These are phyloP conservation scores for Cyprinodon tularosa DNA, from an alignment of 2,113 vertebrate species.

Conservation along the genomic window DNA sequence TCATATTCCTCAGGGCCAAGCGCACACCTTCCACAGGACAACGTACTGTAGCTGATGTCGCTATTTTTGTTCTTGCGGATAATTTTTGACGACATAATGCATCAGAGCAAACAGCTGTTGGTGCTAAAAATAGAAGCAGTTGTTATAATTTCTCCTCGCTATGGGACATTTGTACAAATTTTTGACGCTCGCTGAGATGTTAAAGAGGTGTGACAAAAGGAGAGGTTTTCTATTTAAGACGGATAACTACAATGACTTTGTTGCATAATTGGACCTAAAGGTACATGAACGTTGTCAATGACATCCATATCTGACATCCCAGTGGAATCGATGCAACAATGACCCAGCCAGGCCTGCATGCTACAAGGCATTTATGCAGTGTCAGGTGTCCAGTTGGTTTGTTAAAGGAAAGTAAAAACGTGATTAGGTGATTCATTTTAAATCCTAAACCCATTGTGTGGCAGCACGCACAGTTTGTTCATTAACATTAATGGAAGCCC, in stretches of 20 bases:
- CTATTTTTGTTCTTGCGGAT: slow-evolving; percentile 25
- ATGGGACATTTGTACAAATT: slow-evolving; percentile 3
- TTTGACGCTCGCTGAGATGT: neutral
- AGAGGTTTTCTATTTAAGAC: neutral
- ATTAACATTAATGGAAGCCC: neutral
- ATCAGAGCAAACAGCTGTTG: slow-evolving; percentile 33
- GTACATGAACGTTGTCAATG: neutral
- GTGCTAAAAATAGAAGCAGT: slow-evolving; percentile 30
- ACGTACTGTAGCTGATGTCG: slow-evolving; percentile 25
- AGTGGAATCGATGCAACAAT: slow-evolving; percentile 4
- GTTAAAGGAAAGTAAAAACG: slow-evolving; percentile 61
- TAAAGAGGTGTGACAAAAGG: neutral
- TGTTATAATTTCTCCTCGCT: neutral
- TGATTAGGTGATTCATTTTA: slow-evolving; percentile 39
- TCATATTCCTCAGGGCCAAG: slow-evolving; percentile 23
- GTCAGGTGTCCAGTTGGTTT: slow-evolving; percentile 53
- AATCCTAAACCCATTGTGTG: slow-evolving; percentile 15
- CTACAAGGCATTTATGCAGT: slow-evolving; percentile 4
- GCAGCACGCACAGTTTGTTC: neutral
- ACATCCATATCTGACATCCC: slow-evolving; percentile 19
- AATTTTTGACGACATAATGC: slow-evolving; percentile 12
- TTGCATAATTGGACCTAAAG: slow-evolving; percentile 35
- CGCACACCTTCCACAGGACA: slow-evolving; percentile 13
- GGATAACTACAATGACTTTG: neutral
- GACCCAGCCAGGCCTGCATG: slow-evolving; percentile 12